phyloP scores from a whole-genome alignment of 2,888 invertebrate genomes.

The Dyspetes luteomarginatus region DNA sequence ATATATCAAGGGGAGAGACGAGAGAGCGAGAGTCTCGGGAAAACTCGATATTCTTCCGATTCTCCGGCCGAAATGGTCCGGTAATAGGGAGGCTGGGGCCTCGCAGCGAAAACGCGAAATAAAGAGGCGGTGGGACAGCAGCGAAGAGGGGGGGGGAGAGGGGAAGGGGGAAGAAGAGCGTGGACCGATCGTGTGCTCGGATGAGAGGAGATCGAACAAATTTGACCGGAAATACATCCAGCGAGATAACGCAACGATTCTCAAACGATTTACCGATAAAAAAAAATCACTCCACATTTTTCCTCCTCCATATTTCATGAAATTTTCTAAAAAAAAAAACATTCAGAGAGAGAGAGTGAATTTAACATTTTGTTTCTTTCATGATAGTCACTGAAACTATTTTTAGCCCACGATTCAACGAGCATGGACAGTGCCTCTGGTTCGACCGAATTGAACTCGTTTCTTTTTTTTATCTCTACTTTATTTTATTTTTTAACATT shows the following conservation, averaged over 20 bases:
- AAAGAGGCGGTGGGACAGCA: too few species aligned
- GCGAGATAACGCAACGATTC: constrained; percentile 39
- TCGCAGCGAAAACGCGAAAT: not conserved
- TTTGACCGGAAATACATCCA: constrained; percentile 57
- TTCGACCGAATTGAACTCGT: constrained; percentile 36
- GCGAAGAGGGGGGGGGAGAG: not conserved
- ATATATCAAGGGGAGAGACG: constrained; percentile 17
- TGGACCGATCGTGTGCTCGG: not conserved
- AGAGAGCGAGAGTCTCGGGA: constrained; percentile 46
- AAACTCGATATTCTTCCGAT: constrained; percentile 65
- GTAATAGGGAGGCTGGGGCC: constrained; percentile 58
- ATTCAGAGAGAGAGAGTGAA: not conserved
- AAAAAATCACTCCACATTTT: not conserved
- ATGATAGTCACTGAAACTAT: not conserved
- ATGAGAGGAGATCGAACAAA: constrained; percentile 41
- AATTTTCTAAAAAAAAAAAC: not conserved
- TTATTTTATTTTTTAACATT: constrained; percentile 17
- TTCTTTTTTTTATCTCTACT: not conserved
- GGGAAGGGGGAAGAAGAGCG: not conserved
- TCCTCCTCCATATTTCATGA: not conserved
- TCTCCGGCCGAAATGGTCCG: constrained; percentile 63
- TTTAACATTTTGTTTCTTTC: not conserved
- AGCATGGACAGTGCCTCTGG: not conserved
- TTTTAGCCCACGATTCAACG: not conserved
- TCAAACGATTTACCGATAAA: constrained; percentile 23